phyloP scores from a whole-genome alignment of 1,140 invertebrate genomes.

The Bombyx mori region ASM3026992v2 NC_085110.1:13228501-13229000 shows the following conservation, averaged over 20 bases:
- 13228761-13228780: conserved; percentile 69
- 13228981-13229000: conserved; percentile 16
- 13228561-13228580: too few species aligned
- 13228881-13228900: too few species aligned
- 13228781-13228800: conserved; percentile 95
- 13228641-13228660: too few species aligned
- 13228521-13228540: too few species aligned
- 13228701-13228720: background rate
- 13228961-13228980: conserved; percentile 18
- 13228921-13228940: background rate
- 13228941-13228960: background rate
- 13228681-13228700: background rate
- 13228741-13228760: conserved; percentile 1
- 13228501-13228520: too few species aligned
- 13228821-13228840: conserved; percentile 98
- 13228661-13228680: too few species aligned
- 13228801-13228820: conserved; percentile 94
- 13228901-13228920: background rate
- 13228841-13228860: conserved; percentile 97
- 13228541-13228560: too few species aligned
- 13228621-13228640: too few species aligned
- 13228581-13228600: too few species aligned
- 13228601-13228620: too few species aligned
- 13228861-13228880: too few species aligned
- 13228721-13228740: background rate